These are phyloP conservation scores for Mythimna loreyi DNA, from an alignment of 2,888 invertebrate species.

Conservation along the genomic window DNA sequence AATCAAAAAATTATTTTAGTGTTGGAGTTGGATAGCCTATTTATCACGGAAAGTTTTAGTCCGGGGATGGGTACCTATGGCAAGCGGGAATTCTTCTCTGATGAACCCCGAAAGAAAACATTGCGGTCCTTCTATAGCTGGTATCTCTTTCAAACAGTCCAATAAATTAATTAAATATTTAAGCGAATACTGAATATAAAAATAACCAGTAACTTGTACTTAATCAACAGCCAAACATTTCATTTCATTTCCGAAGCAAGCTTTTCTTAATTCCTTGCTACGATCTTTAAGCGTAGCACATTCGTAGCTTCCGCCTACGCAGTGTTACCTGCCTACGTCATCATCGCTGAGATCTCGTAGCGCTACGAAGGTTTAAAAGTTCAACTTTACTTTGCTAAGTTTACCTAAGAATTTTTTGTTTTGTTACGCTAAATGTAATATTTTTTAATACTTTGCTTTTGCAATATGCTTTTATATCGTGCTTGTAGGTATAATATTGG, in stretches of 20 bases:
- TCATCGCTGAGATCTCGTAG: slow-evolving; percentile 38
- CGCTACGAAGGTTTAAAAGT: slow-evolving; percentile 29
- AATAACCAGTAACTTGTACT: neutral
- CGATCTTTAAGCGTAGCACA: slow-evolving; percentile 33
- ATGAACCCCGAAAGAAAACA: no score
- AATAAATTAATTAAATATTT: neutral
- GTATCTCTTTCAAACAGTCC: no score
- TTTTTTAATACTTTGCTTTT: no score
- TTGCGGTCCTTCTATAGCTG: no score
- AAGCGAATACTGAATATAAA: neutral
- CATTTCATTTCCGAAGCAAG: slow-evolving; percentile 5
- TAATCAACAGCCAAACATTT: neutral
- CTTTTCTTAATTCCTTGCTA: slow-evolving; percentile 2
- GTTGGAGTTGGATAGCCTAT: no score
- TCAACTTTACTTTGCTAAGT: neutral
- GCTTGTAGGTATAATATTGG: no score
- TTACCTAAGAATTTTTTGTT: slow-evolving; percentile 4
- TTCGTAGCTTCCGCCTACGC: slow-evolving; percentile 57
- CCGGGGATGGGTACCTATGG: no score
- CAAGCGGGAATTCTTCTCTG: no score
- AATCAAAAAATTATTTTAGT: no score
- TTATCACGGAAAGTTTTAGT: no score
- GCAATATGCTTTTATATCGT: no score
- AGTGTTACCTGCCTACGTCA: slow-evolving; percentile 11
- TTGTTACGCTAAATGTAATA: no score